These are phyloP conservation scores for Calameuta pallipes DNA, from an alignment of 2,888 invertebrate genomes.

Conservation along the genomic window DNA sequence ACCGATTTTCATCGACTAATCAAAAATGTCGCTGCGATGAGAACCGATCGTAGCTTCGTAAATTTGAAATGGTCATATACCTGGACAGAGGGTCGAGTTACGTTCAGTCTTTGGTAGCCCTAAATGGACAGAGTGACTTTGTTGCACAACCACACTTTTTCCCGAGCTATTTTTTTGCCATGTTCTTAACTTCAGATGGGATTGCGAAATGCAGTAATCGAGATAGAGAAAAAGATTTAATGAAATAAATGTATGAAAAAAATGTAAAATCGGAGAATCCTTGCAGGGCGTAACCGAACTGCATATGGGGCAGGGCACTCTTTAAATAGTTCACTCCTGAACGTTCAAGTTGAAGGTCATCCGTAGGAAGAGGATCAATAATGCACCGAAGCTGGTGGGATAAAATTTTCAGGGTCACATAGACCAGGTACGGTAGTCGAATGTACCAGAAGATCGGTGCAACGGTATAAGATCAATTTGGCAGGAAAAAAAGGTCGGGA, in stretches of 20 bases:
- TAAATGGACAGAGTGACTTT: not conserved
- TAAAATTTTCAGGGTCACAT: not conserved
- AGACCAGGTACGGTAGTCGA: not conserved
- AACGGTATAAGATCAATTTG: not conserved
- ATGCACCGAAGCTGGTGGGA: not conserved
- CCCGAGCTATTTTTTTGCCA: not conserved
- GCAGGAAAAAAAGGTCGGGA: not conserved
- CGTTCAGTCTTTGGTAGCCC: no score
- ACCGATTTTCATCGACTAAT: no score
- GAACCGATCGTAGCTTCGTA: no score
- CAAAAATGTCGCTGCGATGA: no score
- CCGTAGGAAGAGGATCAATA: not conserved
- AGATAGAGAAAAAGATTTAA: no score
- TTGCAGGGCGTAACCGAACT: not conserved
- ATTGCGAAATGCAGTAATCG: no score
- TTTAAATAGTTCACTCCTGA: not conserved
- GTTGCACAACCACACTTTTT: not conserved
- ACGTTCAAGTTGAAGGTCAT: not conserved
- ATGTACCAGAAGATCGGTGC: no score
- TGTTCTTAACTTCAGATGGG: not conserved
- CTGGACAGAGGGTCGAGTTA: no score
- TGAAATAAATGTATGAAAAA: not conserved
- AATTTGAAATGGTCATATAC: no score
- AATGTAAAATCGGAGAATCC: no score
- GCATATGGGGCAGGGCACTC: not conserved